Conservation (phyloP, 2,797 vertebrate species). For the Bovichtus diacanthus region DNA sequence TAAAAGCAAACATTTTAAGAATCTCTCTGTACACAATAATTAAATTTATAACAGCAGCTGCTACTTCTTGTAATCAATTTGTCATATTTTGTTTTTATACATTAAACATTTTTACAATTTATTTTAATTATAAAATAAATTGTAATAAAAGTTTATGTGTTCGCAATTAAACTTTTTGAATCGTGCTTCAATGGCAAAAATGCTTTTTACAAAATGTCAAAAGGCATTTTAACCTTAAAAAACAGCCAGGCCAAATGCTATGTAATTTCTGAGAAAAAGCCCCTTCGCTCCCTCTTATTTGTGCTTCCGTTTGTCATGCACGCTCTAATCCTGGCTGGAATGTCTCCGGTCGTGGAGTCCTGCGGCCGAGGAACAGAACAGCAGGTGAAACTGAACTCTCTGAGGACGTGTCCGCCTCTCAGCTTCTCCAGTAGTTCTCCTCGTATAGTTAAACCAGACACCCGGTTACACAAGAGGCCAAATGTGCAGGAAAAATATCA, state of each 20-base stretch:
- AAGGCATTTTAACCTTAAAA: neutral
- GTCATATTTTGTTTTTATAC: neutral
- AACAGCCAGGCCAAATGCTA: slow-evolving; percentile 6
- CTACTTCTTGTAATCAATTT: neutral
- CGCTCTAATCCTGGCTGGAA: slow-evolving; percentile 82
- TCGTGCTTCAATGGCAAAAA: slow-evolving; percentile 1
- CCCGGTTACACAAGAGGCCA: slow-evolving; percentile 13
- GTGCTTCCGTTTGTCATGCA: slow-evolving; percentile 73
- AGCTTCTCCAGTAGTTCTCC: slow-evolving; percentile 45
- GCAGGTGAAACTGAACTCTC: slow-evolving; percentile 81
- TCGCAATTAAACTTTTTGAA: neutral
- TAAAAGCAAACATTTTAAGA: neutral
- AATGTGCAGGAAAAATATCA: neutral
- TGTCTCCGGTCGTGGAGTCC: slow-evolving; percentile 74
- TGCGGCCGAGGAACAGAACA: slow-evolving; percentile 67
- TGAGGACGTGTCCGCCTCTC: slow-evolving; percentile 51
- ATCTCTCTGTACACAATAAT: neutral
- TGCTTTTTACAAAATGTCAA: slow-evolving; percentile 1
- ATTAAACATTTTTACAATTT: too few species aligned
- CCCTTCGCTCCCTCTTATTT: slow-evolving; percentile 56
- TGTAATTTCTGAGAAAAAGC: slow-evolving; percentile 31
- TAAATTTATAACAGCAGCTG: neutral
- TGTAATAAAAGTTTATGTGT: neutral
- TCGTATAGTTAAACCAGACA: slow-evolving; percentile 30
- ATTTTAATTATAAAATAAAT: neutral